Evolutionary conservation across 2,888 invertebrate genomes (phyloP), one percentile per base, ranked within the genome.

Genomic region (Acrobasis consociella): DNA sequence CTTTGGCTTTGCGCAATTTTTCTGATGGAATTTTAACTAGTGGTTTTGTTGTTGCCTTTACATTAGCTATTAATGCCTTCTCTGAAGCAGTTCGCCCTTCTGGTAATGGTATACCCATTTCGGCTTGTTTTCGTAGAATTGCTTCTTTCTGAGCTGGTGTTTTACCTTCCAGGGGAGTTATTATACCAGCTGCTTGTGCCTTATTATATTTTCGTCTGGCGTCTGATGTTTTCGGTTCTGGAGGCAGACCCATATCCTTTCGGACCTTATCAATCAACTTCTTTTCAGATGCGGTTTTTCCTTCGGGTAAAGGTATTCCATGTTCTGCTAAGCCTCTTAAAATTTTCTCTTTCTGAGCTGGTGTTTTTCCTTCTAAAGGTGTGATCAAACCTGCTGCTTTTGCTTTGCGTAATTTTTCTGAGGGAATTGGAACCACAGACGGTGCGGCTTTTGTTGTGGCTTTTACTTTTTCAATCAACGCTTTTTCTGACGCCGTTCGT

Each of bases 351-450:
- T 80, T 78, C 62, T 78, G 66, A 1, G 62, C 62, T 8, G 64
- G 22, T 0, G 74, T 59, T 70, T 76, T 76, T 0, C 78, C 80
- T 69, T 75, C 74, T 52, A 80, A 62, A 0, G 80, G 80, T 2
- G 71, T 71, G 9, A 78, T 60, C 1, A 76, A 17, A 0, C 78
- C 78, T 0, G 69, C 70, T 5, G 67, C 60, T 63, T 69, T 51
- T 13, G 69, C 69, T 71, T 69, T 64, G 11, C 46, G 11, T 49
- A 66, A 2, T 17, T 62, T 63, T 38, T 65, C 62, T 15, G 65
- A 65, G 3, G 62, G 22, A n/a, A 55, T 58, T 60, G 7, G 22
- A 9, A 50, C 62, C 56, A 58, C 60, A 13, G 46, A 46, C 7
- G 46, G 46, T 1, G 10, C 5, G 11, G 11, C 13, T 46, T n/a